Evolutionary conservation across 1,140 invertebrate species (phyloP), one percentile per base, ranked within the genome.

Genomic region (Drosophila erecta): DNA sequence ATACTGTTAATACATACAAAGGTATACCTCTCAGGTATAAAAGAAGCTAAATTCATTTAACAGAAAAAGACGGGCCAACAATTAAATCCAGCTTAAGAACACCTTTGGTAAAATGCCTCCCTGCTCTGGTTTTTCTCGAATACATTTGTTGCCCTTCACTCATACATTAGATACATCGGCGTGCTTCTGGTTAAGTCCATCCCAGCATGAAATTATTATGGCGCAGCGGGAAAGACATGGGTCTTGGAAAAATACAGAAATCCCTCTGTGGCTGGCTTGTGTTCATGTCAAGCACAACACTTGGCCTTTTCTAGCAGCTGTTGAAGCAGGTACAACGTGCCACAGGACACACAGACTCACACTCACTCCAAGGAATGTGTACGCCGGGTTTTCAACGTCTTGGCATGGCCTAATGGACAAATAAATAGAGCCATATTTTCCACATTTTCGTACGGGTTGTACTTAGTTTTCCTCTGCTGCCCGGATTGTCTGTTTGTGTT

Each of bases 371-470:
- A 37, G 22, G 38, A 37, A 37, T 56, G 8, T 47, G 27, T 58
- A 41, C 55, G 54, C 43, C 37, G 61, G 24, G 74, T 50, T 73
- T 76, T 61, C 61, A 81, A 74, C 62, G 50, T 71, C 73, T 76
- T 57, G 50, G 67, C 80, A 17, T 64, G 66, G 67, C 70, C 75
- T 87, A 79, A 87, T 87, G 83, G 87, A 76, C 79, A 87, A 86
- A 81, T 86, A 86, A 86, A 86, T 79, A 89, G 75, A 87, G 79
- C 79, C 62, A 76, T 86, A 86, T 86, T 83, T 87, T 86, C 27
- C 61, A 79, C 70, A 86, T 76, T 87, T 83, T 86, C 79, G 66
- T 65, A 67, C 59, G 73, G 79, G 61, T 60, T 56, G 61, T 76
- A 56, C 74, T 76, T 69, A 51, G 46, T 70, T 76, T 69, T 69